These are phyloP conservation scores for Apodemus sylvaticus DNA, from an alignment of 2,113 vertebrate genomes.

Conservation along the genomic window DNA sequence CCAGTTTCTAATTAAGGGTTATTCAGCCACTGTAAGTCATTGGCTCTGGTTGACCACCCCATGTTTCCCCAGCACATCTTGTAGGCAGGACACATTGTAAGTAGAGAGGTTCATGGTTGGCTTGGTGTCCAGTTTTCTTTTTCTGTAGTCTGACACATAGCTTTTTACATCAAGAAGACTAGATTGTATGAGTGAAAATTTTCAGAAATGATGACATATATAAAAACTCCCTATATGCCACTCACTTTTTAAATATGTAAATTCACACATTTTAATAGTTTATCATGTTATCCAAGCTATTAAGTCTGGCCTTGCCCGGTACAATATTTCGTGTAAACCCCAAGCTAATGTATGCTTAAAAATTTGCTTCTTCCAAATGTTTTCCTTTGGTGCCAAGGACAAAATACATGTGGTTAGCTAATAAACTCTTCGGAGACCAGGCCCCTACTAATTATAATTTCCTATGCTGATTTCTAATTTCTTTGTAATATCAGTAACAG, in stretches of 20 bases:
- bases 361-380: conserved; percentile 64
- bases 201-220: not conserved
- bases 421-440: conserved; percentile 83
- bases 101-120: not conserved
- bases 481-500: conserved; percentile 87
- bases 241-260: not conserved
- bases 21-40: not conserved
- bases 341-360: conserved; percentile 42
- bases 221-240: not conserved
- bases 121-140: not conserved
- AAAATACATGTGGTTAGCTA: conserved; percentile 84
- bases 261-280: not conserved
- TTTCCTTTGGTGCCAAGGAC: conserved; percentile 79
- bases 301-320: not conserved
- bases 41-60: not conserved
- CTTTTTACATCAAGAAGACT: too few species aligned
- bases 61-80: not conserved
- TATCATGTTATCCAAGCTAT: not conserved
- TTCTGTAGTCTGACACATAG: not conserved
- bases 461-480: conserved; percentile 84
- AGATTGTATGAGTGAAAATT: not conserved
- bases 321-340: not conserved
- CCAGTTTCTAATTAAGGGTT: not conserved
- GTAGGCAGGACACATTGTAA: not conserved
- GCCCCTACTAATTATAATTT: conserved; percentile 86